phyloP scores from a whole-genome alignment of 2,888 invertebrate genomes.

The Escarpia spicata region DNA sequence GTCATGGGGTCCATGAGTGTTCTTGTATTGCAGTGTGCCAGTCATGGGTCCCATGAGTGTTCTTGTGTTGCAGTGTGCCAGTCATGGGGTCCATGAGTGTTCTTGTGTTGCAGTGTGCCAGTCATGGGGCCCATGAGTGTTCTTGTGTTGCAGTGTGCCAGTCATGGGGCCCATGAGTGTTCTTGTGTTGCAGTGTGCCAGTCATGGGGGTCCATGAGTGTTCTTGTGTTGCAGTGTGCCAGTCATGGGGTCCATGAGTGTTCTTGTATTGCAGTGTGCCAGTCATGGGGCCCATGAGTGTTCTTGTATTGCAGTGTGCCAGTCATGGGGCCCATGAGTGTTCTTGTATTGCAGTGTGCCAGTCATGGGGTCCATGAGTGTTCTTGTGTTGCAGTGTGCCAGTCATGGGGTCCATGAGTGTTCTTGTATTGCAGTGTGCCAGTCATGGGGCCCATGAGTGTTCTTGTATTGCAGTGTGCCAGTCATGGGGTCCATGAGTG shows the following conservation, averaged over 20 bases:
- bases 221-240: not conserved
- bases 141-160: not conserved
- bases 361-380: not conserved
- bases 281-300: not conserved
- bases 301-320: not conserved
- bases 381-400: not conserved
- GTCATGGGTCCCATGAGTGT: not conserved
- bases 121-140: not conserved
- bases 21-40: not conserved
- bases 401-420: not conserved
- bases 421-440: not conserved
- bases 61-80: not conserved
- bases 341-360: not conserved
- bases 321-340: not conserved
- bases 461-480: not conserved
- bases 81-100: not conserved
- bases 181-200: not conserved
- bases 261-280: not conserved
- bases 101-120: not conserved
- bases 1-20: not conserved
- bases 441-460: not conserved
- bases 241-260: not conserved
- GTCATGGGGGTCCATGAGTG: not conserved
- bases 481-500: not conserved
- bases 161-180: not conserved